phyloP scores from a whole-genome alignment of 92 coral and sea anemone species.

The Actinostola sp. region DNA sequence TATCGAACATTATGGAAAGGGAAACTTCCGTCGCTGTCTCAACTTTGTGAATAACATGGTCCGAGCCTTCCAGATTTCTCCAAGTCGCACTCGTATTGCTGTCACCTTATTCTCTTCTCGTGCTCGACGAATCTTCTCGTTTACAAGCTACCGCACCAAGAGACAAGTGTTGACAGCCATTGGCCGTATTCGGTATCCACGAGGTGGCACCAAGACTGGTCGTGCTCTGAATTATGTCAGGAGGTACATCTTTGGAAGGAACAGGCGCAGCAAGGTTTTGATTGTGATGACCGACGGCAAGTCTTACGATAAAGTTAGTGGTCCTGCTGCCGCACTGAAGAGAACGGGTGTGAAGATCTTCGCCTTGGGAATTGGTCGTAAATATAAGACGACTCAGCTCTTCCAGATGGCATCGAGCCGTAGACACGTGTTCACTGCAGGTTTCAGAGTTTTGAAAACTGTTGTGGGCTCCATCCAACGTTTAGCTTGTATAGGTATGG shows the following conservation, averaged over 20 bases:
- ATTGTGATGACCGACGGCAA: conserved; percentile 78
- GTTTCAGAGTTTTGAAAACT: conserved; percentile 54
- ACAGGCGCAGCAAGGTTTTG: conserved; percentile 49
- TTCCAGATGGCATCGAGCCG: conserved; percentile 74
- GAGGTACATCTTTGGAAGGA: conserved; percentile 34
- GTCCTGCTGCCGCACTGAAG: conserved; percentile 60
- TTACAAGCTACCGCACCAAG: conserved; percentile 40
- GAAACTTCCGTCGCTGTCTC: conserved; percentile 65
- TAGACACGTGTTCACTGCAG: conserved; percentile 60
- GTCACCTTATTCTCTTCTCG: conserved; percentile 62
- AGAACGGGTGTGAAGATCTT: conserved; percentile 50
- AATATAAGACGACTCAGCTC: conserved; percentile 58
- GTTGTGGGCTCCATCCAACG: conserved; percentile 51
- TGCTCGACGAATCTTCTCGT: conserved; percentile 51
- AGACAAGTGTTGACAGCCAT: conserved; percentile 31
- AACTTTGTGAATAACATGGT: conserved; percentile 63
- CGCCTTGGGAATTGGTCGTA: conserved; percentile 68
- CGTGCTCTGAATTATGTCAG: conserved; percentile 49
- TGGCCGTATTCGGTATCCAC: conserved; percentile 64
- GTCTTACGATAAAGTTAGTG: conserved; percentile 58
- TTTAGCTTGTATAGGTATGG: conserved; percentile 56
- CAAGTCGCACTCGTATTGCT: conserved; percentile 62
- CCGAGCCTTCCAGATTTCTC: conserved; percentile 61
- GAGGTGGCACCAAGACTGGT: conserved; percentile 73
- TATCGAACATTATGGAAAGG: conserved; percentile 58